phyloP scores from a whole-genome alignment of 2,113 vertebrate species.

The Bos taurus region ARS-UCD2.0 NC_037338.1:70077001-70077500 shows the following conservation, averaged over 20 bases:
- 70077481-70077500: not conserved
- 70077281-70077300: not conserved
- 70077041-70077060: not conserved
- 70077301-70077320: not conserved
- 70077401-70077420: not conserved
- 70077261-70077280: not conserved
- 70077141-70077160: not conserved
- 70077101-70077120: not conserved
- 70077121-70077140: not conserved
- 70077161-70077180: not conserved
- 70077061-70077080: not conserved
- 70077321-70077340: not conserved
- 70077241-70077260: not conserved
- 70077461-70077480: not conserved
- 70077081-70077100: not conserved
- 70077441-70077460: not conserved
- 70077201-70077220: not conserved
- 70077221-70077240: not conserved
- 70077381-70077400: not conserved
- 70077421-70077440: not conserved
- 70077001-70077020: not conserved
- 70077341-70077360: not conserved
- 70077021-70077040: not conserved
- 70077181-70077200: not conserved
- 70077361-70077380: not conserved